phyloP scores from a whole-genome alignment of 2,113 vertebrate genomes.

The Platichthys stellatus region DNA sequence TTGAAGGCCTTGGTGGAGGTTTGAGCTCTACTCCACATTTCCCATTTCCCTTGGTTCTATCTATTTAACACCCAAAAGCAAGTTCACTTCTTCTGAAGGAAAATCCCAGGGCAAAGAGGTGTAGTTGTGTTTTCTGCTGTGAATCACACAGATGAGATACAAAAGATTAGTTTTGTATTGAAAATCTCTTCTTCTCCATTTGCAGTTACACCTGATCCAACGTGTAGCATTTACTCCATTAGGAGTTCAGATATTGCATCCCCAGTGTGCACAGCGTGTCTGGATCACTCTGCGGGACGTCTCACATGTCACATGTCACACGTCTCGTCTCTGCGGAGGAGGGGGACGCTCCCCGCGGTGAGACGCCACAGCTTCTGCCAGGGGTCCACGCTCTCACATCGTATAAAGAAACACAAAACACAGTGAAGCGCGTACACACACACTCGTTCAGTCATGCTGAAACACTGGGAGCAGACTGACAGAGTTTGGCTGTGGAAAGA shows the following conservation, averaged over 20 bases:
- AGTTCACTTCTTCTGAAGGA: no score
- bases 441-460: conserved; percentile 43
- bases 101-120: neutral
- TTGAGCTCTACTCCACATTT: no score
- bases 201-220: conserved; percentile 28
- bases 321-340: conserved; percentile 44
- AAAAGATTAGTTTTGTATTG: neutral
- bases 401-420: conserved; percentile 58
- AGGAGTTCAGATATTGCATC: conserved; percentile 40
- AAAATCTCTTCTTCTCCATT: conserved; percentile 1
- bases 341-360: conserved; percentile 37
- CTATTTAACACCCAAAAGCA: no score
- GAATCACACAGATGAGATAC: neutral
- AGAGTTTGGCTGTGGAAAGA: conserved; percentile 21
- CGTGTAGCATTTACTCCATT: conserved; percentile 27
- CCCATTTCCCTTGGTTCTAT: no score
- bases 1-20: no score
- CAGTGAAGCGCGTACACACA: conserved; percentile 16
- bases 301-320: conserved; percentile 48
- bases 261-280: conserved; percentile 50
- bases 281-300: conserved; percentile 32
- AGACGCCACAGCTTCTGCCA: conserved; percentile 45
- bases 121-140: neutral
- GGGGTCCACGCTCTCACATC: conserved; percentile 30
- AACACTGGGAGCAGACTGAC: conserved; percentile 41